phyloP scores from a whole-genome alignment of 2,888 invertebrate species.

The Oxyteleia sp. region DNA sequence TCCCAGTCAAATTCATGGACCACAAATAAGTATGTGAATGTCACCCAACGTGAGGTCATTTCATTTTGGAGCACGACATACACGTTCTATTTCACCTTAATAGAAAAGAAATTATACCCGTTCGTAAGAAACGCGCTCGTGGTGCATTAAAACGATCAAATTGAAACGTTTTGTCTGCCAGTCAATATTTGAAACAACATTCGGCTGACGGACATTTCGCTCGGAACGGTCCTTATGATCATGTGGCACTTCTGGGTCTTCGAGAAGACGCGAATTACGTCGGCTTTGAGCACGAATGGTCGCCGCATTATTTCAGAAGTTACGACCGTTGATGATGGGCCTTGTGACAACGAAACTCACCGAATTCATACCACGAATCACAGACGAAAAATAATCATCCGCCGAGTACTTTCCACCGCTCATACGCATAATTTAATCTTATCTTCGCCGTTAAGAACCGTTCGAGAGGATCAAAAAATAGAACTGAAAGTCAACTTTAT shows the following conservation, averaged over 20 bases:
- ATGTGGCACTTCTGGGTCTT: slow-evolving; percentile 82
- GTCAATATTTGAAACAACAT: slow-evolving; percentile 76
- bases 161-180: no score
- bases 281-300: slow-evolving; percentile 66
- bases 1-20: no score
- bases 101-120: no score
- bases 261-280: slow-evolving; percentile 79
- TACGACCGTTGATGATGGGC: slow-evolving; percentile 85
- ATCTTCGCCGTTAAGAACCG: not conserved
- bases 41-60: no score
- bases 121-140: no score
- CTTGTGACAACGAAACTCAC: slow-evolving; percentile 75
- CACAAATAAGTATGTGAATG: no score
- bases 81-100: no score
- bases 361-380: slow-evolving; percentile 54
- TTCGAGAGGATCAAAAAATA: not conserved
- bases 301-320: slow-evolving; percentile 84
- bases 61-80: no score
- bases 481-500: not conserved
- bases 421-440: slow-evolving; percentile 43
- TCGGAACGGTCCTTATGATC: slow-evolving; percentile 83
- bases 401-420: slow-evolving; percentile 18
- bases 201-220: slow-evolving; percentile 77
- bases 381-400: slow-evolving; percentile 29
- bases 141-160: no score